Evolutionary conservation across 1,140 invertebrate genomes (phyloP).

Genomic region (Subanguina moxae): DNA sequence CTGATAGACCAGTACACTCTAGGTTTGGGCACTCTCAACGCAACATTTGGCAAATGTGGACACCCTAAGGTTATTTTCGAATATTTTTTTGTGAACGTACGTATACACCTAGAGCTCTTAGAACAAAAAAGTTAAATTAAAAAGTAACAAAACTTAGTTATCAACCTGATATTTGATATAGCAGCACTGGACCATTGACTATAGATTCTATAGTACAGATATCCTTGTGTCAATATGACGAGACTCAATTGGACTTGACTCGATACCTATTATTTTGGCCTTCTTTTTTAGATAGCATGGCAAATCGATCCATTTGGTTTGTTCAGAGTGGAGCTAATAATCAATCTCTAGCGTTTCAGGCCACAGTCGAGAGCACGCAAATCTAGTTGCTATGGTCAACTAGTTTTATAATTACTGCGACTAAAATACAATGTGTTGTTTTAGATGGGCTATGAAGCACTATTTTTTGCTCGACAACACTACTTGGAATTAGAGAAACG

Average conservation of each 20-base stretch:
- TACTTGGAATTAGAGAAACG: conserved; percentile 75
- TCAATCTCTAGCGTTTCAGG: conserved; percentile 36
- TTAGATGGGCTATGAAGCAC: conserved; percentile 70
- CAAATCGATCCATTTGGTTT: conserved; percentile 69
- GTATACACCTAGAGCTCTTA: too few relatives aligned
- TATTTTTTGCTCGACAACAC: conserved; percentile 82
- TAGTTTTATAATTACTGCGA: conserved; percentile 8
- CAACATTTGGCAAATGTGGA: conserved; percentile 67
- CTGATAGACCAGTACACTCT: conserved; percentile 83
- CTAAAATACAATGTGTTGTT: not conserved
- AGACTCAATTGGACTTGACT: too few relatives aligned
- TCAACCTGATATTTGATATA: too few relatives aligned
- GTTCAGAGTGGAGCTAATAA: not conserved
- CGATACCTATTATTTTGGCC: too few relatives aligned
- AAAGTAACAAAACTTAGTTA: too few relatives aligned
- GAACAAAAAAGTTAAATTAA: too few relatives aligned
- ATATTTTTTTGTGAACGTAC: too few relatives aligned
- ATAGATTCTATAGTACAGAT: too few relatives aligned
- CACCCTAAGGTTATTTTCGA: conserved; percentile 60
- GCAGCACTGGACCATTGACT: too few relatives aligned
- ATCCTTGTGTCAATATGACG: too few relatives aligned
- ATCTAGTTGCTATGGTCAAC: conserved; percentile 64
- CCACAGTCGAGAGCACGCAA: conserved; percentile 66
- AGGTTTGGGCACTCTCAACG: conserved; percentile 64
- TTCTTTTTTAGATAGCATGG: conserved; percentile 61